Base-by-base conservation (phyloP, 2,888 invertebrate genomes). In the Oscheius onirici region DNA sequence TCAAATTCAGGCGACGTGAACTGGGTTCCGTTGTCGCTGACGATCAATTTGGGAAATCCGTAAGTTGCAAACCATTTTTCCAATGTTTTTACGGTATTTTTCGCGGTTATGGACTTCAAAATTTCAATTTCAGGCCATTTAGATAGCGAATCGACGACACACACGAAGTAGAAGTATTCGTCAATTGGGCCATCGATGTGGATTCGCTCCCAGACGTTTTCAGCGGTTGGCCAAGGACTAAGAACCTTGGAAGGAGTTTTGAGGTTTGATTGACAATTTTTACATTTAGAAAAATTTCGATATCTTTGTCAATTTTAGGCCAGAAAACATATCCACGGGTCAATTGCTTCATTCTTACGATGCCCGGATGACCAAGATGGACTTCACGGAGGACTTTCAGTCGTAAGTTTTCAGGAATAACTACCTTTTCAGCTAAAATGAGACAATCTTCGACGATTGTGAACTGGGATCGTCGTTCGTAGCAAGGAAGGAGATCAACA, bases 181-280 rank as follows among this genome's bases (percentile, higher is more conserved):
- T 82, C 52, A 51, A 87, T 74, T 28, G 88, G 88, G 8, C 89
- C 89, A 77, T 90, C 89, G 17, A 88, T 80, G 79, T 90, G 89
- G 3, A 89, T 74, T 22, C 89, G 78, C 69, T 88, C 80, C 87
- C 87, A 88, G 10, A 85, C 83, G 57, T 78, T 73, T 5, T 72
- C 75, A 28, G 87, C 79, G 43, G 51, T 72, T 26, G 77, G 71
- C 87, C 87, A 87, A 13, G 86, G 79, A 49, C 78, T 76, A 2
- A 86, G 72, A 15, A 75, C 72, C 54, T 79, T 76, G 49, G 70
- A 44, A 15, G 83, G 84, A 2, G 49, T 57, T 34, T 74, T 78
- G 8, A 77, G 73, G 3, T n/a, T 69, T 58, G 0, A 34, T 17
- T 20, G 61, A 58, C 85, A 86, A 3, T 22, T 44, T 0, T 17